Percentiles rank a stretch among this genome's conserved stretches.
phyloP scores from a whole-genome alignment of 2,888 invertebrate genomes.

The Rosalia funebris region DNA sequence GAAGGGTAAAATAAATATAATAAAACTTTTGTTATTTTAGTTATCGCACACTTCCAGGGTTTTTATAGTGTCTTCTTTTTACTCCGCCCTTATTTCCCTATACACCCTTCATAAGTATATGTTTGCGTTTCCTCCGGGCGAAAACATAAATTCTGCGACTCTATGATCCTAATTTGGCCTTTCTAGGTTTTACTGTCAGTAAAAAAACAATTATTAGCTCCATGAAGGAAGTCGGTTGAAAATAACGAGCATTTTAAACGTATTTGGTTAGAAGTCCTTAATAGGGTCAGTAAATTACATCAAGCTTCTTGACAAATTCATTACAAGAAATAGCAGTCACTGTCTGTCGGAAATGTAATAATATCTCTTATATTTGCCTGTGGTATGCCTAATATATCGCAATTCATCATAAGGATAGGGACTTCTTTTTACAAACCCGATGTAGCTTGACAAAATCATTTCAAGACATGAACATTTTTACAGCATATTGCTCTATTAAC shows the following conservation, averaged over 20 bases:
- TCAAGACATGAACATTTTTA: too few species aligned
- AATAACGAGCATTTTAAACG: not conserved
- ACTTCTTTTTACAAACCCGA: too few species aligned
- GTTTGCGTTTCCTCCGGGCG: constrained; percentile 3
- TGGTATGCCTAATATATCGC: too few species aligned
- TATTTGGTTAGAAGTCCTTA: not conserved
- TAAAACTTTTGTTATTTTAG: constrained; percentile 11
- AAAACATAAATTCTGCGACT: constrained; percentile 6
- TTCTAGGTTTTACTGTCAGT: constrained; percentile 9
- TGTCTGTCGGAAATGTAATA: too few species aligned
- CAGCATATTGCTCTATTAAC: too few species aligned
- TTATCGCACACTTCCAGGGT: not conserved
- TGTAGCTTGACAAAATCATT: too few species aligned
- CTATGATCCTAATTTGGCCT: constrained; percentile 22
- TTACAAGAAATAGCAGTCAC: too few species aligned
- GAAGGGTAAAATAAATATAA: constrained; percentile 5
- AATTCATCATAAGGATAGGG: too few species aligned
- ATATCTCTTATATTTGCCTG: too few species aligned
- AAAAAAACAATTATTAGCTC: constrained; percentile 17
- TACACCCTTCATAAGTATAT: constrained; percentile 7
- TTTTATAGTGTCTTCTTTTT: constrained; percentile 1
- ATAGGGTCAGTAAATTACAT: too few species aligned
- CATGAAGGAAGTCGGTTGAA: not conserved
- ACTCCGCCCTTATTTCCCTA: not conserved
- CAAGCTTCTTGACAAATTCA: too few species aligned